These are phyloP conservation scores for Hololepta plana DNA, from an alignment of 2,888 invertebrate genomes.

Conservation along the genomic window DNA sequence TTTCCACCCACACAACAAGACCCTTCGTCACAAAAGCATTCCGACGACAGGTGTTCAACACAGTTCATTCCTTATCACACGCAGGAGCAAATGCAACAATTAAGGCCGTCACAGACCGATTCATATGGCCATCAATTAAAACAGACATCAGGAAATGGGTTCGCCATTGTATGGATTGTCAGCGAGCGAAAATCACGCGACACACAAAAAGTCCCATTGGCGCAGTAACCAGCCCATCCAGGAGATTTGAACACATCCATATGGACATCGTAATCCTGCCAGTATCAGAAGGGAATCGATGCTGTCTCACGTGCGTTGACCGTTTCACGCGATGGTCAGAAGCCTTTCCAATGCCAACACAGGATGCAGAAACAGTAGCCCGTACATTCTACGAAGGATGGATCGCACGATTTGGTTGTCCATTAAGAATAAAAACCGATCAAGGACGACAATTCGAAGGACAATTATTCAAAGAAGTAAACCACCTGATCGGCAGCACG, in stretches of 20 bases:
- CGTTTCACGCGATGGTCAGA: constrained; percentile 17
- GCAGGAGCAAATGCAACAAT: constrained; percentile 1
- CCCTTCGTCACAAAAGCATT: constrained; percentile 2
- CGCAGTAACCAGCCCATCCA: constrained; percentile 10
- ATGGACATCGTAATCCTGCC: constrained; percentile 26
- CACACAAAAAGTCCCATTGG: constrained; percentile 11
- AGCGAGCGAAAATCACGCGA: constrained; percentile 15
- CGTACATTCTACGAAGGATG: constrained; percentile 13
- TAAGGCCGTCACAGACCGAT: neutral
- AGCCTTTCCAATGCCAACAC: constrained; percentile 16
- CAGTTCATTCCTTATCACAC: constrained; percentile 3
- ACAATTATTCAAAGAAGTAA: constrained; percentile 10
- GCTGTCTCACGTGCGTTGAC: constrained; percentile 18
- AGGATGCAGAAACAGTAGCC: constrained; percentile 15
- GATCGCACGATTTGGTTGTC: constrained; percentile 17
- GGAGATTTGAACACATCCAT: constrained; percentile 22
- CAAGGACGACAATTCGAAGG: constrained; percentile 16
- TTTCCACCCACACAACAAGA: too few species aligned
- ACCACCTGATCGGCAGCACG: constrained; percentile 7
- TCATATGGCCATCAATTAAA: too few species aligned
- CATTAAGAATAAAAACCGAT: constrained; percentile 15
- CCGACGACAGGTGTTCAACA: constrained; percentile 2
- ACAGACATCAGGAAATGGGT: too few species aligned
- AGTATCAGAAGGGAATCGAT: constrained; percentile 14
- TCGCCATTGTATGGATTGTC: constrained; percentile 13